A percentile compares a stretch with the other conserved stretches of the same genome.
These are phyloP conservation scores for Gallinago paraguaiae DNA, from an alignment of 2,113 vertebrate genomes.

Conservation along the genomic window DNA sequence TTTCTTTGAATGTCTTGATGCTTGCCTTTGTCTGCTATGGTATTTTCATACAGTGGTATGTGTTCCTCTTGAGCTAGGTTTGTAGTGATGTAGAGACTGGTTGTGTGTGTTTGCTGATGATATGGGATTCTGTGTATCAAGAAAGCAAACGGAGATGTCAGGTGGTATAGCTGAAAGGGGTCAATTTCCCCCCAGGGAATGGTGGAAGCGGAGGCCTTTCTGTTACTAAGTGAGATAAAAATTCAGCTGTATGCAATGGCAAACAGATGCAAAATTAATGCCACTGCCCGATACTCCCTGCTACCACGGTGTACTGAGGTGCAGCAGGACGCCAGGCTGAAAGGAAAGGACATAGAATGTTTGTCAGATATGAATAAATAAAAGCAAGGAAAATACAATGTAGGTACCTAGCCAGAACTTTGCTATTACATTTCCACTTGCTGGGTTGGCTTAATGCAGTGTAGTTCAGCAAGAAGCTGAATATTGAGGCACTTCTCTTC, in stretches of 20 bases:
- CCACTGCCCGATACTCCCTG: not conserved
- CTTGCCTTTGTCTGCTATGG: not conserved
- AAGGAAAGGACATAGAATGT: not conserved
- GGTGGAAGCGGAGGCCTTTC: not conserved
- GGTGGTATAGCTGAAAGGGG: not conserved
- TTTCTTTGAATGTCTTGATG: not conserved
- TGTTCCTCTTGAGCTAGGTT: not conserved
- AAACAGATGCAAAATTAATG: not conserved
- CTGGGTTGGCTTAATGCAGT: conserved; percentile 21
- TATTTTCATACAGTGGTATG: not conserved
- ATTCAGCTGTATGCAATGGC: not conserved
- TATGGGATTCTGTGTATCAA: not conserved
- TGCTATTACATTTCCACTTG: not conserved
- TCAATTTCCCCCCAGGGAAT: not conserved
- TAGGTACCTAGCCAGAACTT: not conserved
- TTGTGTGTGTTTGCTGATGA: not conserved
- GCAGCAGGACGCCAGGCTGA: not conserved
- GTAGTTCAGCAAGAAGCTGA: not conserved
- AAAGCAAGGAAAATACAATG: not conserved
- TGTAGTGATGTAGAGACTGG: not conserved
- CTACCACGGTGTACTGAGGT: not conserved
- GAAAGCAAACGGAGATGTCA: not conserved
- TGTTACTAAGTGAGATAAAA: no score
- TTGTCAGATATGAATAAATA: not conserved
- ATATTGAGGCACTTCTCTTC: not conserved